Evolutionary conservation across 2,113 vertebrate genomes (phyloP).

Genomic region (Canis aureus): DNA sequence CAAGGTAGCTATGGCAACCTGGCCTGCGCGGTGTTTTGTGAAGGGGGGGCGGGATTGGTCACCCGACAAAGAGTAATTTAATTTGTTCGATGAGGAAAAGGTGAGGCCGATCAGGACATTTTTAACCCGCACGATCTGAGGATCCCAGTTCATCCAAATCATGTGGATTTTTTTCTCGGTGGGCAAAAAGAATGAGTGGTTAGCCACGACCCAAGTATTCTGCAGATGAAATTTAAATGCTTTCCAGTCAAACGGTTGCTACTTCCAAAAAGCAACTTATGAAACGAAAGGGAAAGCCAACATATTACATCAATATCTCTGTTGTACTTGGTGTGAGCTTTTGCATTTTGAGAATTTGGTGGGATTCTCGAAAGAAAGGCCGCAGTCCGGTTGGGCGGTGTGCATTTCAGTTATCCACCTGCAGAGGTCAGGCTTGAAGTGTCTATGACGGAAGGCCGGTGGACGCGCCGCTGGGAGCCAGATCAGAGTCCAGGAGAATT

Average conservation of each 20-base stretch:
- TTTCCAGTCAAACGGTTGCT: constrained; percentile 38
- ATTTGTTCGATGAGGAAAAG: constrained; percentile 91
- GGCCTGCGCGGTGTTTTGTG: constrained; percentile 85
- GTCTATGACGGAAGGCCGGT: constrained; percentile 17
- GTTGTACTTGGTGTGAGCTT: background rate
- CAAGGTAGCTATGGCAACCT: constrained; percentile 92
- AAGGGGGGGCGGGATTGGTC: constrained; percentile 81
- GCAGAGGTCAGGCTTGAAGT: constrained; percentile 92
- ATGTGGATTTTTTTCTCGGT: constrained; percentile 69
- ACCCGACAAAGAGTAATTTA: constrained; percentile 90
- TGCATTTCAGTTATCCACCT: constrained; percentile 85
- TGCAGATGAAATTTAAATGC: constrained; percentile 3
- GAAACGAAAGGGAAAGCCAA: constrained; percentile 3
- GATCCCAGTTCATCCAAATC: constrained; percentile 70
- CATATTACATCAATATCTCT: background rate
- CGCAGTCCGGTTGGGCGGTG: background rate
- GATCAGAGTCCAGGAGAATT: background rate
- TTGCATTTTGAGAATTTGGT: constrained; percentile 38
- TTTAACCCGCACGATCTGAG: constrained; percentile 77
- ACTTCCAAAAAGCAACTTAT: constrained; percentile 42
- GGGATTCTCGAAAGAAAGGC: background rate
- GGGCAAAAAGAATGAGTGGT: background rate
- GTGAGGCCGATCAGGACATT: constrained; percentile 80
- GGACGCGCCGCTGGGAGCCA: background rate
- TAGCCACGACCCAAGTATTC: background rate